phyloP scores from a whole-genome alignment of 1,140 invertebrate genomes.

The Eueides isabella region DNA sequence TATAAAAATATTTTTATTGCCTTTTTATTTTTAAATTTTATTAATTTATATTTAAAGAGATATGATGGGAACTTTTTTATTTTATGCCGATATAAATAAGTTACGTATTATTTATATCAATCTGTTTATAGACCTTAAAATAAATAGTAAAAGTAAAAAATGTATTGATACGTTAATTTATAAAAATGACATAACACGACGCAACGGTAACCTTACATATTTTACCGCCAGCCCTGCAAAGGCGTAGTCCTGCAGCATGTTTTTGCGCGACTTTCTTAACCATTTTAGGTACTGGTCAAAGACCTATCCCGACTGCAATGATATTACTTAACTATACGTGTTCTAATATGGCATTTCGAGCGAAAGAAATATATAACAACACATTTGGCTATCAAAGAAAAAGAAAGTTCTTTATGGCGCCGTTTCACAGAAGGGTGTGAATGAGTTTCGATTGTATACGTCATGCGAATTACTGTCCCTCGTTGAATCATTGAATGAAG shows the following conservation, averaged over 20 bases:
- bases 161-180: too few relatives aligned
- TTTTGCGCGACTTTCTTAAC: slow-evolving; percentile 69
- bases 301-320: slow-evolving; percentile 46
- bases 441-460: slow-evolving; percentile 1
- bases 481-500: neutral
- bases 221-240: slow-evolving; percentile 47
- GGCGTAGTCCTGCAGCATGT: slow-evolving; percentile 52
- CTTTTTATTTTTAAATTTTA: too few relatives aligned
- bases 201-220: neutral
- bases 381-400: slow-evolving; percentile 35
- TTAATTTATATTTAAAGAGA: too few relatives aligned
- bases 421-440: slow-evolving; percentile 33
- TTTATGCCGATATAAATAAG: too few relatives aligned
- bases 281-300: slow-evolving; percentile 64
- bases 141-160: too few relatives aligned
- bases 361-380: slow-evolving; percentile 35
- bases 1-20: too few relatives aligned
- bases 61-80: too few relatives aligned
- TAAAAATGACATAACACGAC: neutral
- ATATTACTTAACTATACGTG: slow-evolving; percentile 36
- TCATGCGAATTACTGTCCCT: neutral
- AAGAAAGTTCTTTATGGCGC: slow-evolving; percentile 37
- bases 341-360: slow-evolving; percentile 17
- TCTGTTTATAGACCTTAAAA: too few relatives aligned
- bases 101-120: too few relatives aligned